These are phyloP conservation scores for Agrotis puta DNA, from an alignment of 2,888 invertebrate genomes.

Conservation along the genomic window DNA sequence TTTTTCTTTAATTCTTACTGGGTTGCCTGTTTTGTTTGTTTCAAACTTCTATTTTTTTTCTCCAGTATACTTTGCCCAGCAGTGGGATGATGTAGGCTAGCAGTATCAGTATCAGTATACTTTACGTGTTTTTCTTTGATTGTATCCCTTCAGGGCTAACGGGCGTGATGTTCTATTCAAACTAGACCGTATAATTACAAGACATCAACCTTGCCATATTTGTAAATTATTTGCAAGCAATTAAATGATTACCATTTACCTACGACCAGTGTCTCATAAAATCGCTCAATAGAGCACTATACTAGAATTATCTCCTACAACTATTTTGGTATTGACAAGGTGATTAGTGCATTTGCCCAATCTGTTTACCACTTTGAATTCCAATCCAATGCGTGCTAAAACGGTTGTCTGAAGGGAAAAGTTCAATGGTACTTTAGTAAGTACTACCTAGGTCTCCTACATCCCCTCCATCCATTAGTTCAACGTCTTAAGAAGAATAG, in stretches of 20 bases:
- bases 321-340: background rate
- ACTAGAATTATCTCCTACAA: background rate
- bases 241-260: background rate
- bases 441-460: background rate
- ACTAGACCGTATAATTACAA: background rate
- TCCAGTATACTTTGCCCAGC: no score
- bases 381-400: background rate
- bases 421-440: background rate
- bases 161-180: background rate
- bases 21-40: background rate
- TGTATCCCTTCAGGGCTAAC: background rate
- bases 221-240: slow-evolving; percentile 9
- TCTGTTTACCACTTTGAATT: background rate
- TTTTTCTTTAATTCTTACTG: no score
- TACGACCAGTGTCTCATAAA: slow-evolving; percentile 2
- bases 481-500: background rate
- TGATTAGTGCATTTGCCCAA: background rate
- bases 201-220: background rate
- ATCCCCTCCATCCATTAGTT: slow-evolving; percentile 4
- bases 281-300: background rate
- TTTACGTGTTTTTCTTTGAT: no score
- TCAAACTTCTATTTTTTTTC: background rate
- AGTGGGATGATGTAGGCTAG: no score
- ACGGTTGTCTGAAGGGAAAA: slow-evolving; percentile 3
- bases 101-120: no score